Conservation (phyloP, 2,113 vertebrate species). For the Arothron firmamentum region DNA sequence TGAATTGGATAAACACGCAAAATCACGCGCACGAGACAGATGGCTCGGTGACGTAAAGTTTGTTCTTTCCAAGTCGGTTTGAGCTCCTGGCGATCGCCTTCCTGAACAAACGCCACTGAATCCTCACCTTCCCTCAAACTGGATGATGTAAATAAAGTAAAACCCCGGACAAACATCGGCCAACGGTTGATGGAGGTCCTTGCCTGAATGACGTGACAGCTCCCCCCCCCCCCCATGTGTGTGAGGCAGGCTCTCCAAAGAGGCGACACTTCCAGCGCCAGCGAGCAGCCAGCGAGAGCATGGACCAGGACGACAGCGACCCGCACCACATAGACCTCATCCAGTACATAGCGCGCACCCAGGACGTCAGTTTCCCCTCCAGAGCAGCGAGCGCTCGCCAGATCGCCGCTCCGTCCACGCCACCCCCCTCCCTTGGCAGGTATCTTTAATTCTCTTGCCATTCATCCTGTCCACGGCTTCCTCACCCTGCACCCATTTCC, state of each 20-base stretch:
- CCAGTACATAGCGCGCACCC: slow-evolving; percentile 88
- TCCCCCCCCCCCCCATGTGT: neutral
- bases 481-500: slow-evolving; percentile 56
- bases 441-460: slow-evolving; percentile 89
- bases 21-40: slow-evolving; percentile 59
- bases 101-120: slow-evolving; percentile 22
- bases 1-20: slow-evolving; percentile 38
- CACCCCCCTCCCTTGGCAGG: slow-evolving; percentile 95
- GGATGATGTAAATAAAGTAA: slow-evolving; percentile 15
- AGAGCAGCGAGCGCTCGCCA: slow-evolving; percentile 64
- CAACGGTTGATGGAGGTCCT: slow-evolving; percentile 26
- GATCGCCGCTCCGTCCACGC: slow-evolving; percentile 81
- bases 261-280: slow-evolving; percentile 93
- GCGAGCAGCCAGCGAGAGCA: slow-evolving; percentile 93
- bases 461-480: slow-evolving; percentile 75
- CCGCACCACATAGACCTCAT: slow-evolving; percentile 84
- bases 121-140: slow-evolving; percentile 1
- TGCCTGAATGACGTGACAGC: slow-evolving; percentile 19
- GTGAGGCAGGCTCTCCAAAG: slow-evolving; percentile 84
- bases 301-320: slow-evolving; percentile 86
- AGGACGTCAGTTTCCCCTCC: slow-evolving; percentile 75
- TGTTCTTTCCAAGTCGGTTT: slow-evolving; percentile 55
- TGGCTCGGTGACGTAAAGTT: slow-evolving; percentile 68
- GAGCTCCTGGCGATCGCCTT: slow-evolving; percentile 44
- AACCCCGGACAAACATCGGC: slow-evolving; percentile 19